Evolutionary conservation across 2,888 invertebrate genomes (phyloP).

Genomic region (Tinea semifulvella): DNA sequence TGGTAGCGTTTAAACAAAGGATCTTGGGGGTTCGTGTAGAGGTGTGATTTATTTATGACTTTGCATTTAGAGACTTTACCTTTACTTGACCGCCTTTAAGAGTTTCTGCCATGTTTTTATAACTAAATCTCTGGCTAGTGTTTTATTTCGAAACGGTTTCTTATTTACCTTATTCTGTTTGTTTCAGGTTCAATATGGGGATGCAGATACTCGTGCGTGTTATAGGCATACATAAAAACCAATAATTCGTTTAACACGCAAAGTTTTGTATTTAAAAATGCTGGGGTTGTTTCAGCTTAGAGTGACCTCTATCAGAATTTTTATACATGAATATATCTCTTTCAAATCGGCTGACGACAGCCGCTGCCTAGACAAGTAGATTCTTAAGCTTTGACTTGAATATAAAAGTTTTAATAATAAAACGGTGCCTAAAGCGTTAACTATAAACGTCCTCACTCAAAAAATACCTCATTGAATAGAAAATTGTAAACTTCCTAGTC

Average conservation of each 20-base stretch:
- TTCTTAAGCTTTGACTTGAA: constrained; percentile 19
- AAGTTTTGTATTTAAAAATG: constrained; percentile 46
- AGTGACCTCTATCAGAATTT: constrained; percentile 34
- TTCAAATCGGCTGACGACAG: constrained; percentile 54
- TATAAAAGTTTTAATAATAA: constrained; percentile 15
- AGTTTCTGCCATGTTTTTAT: constrained; percentile 28
- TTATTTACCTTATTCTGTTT: constrained; percentile 11
- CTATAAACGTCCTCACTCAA: too few relatives aligned
- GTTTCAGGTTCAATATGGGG: constrained; percentile 11
- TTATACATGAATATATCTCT: constrained; percentile 2
- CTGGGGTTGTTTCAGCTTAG: constrained; percentile 58
- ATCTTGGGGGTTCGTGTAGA: constrained; percentile 47
- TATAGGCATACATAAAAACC: background rate
- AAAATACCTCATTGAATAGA: too few relatives aligned
- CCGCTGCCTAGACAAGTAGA: constrained; percentile 64
- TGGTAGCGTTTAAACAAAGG: constrained; percentile 66
- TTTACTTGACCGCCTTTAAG: constrained; percentile 50
- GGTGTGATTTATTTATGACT: constrained; percentile 66
- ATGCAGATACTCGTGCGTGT: background rate
- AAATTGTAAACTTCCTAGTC: background rate
- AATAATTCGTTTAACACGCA: background rate
- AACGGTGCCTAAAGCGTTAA: too few relatives aligned
- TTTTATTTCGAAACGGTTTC: constrained; percentile 9
- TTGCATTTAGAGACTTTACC: constrained; percentile 38
- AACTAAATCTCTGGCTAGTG: constrained; percentile 8